Conservation (phyloP, 2,797 vertebrate species). For the Gambelia wislizenii region DNA sequence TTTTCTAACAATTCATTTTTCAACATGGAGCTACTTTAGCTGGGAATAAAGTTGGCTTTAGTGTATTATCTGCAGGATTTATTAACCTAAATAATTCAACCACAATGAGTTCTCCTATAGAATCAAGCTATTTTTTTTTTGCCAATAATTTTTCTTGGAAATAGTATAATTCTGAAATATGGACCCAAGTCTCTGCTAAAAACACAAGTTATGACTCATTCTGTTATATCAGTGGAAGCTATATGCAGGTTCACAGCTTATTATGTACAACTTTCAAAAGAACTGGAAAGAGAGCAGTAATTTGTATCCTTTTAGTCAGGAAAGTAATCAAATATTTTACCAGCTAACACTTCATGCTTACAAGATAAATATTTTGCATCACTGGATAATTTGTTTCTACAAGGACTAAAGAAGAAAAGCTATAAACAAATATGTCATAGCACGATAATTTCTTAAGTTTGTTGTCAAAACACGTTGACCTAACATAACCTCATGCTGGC, state of each 20-base stretch:
- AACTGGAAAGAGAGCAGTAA: constrained; percentile 25
- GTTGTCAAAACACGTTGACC: constrained; percentile 71
- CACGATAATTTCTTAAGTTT: constrained; percentile 65
- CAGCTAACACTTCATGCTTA: constrained; percentile 34
- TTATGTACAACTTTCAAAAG: constrained; percentile 8
- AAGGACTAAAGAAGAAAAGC: constrained; percentile 46
- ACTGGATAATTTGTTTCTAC: constrained; percentile 51
- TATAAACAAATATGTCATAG: constrained; percentile 52
- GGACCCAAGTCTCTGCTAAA: neutral
- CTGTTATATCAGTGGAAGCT: neutral
- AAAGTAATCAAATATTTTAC: constrained; percentile 19
- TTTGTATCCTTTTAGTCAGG: neutral
- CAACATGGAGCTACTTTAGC: too few relatives aligned
- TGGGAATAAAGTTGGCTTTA: too few relatives aligned
- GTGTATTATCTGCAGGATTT: neutral
- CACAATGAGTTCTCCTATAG: neutral
- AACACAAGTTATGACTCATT: neutral
- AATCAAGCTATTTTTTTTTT: neutral
- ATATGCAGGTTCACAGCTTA: neutral
- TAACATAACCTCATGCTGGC: constrained; percentile 73
- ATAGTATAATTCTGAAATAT: rapidly evolving
- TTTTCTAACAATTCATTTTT: neutral
- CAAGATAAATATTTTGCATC: constrained; percentile 46
- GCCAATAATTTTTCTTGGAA: neutral
- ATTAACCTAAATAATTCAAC: neutral